Evolutionary conservation across 92 coral and sea anemone species (phyloP), one percentile per base, ranked within the genome.

Genomic region (Metridium senile): DNA sequence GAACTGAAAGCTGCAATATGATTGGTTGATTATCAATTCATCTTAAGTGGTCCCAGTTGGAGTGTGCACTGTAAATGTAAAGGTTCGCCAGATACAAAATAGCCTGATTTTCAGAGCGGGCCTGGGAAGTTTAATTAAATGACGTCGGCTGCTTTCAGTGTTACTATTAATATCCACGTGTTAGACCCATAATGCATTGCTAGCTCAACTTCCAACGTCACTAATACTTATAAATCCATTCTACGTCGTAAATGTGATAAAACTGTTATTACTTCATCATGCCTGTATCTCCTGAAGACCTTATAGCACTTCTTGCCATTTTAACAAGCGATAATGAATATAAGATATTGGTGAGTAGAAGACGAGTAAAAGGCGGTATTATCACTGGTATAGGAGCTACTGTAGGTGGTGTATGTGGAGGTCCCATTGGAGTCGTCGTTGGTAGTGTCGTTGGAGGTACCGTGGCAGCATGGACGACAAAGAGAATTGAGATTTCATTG

Each of bases 381-480:
- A 71, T 88, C 1, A 72, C 97, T 0, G 93, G 97, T 0, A 58
- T 87, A 0, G 93, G 91, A 0, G 97, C 93, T 0, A 92, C 97
- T 2, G 82, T 92, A 11, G 97, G 97, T 4, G 97, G 97, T 0
- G 91, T 92, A 3, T 92, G 97, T 25, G 91, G 91, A 46, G 97
- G 97, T 0, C 97, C 97, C 0, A 77, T 84, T 4, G 97, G 97
- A 26, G 84, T 85, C 1, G 91, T 86, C 9, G 43, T 92, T 1
- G 97, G 97, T 33, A 90, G 97, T 0, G 75, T 89, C 7, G 82
- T 89, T 28, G 97, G 93, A 3, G 97, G 97, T 29, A 78, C 91
- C n/a, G 56, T 92, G 23, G 97, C 93, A 9, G 89, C 93, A 4
- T 92, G 93, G 93, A 89, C 81, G 13, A 84, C 91, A 68, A 92